Evolutionary conservation across 2,797 vertebrate species (phyloP), one percentile per base, ranked within the genome.

Genomic region (Helostoma temminkii): DNA sequence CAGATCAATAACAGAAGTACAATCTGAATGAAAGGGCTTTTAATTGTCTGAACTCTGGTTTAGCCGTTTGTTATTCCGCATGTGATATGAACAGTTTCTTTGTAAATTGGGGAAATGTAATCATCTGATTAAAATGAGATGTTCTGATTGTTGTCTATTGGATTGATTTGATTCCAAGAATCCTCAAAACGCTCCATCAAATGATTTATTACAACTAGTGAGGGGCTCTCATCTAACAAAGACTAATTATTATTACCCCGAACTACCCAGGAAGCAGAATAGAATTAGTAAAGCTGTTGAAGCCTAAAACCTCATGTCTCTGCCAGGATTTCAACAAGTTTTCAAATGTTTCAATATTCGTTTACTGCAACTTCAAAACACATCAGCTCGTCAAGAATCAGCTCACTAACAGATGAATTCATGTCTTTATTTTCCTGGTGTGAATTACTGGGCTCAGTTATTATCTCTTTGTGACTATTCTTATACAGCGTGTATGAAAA

Each of bases 41-140:
- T 19, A 18, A 42, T 25, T 4, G 5, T 25, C 47, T 48, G 4
- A 24, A 48, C 49, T 64, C 34, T 80, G 39, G 42, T 36, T 36
- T 46, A 66, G 53, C 46, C 18, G 9, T 68, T 32, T 68, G 63
- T 41, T 59, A 24, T 28, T 45, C 58, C 55, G 75, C 76, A 69
- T 74, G 77, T 64, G 34, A 64, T 41, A 46, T 19, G 60, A 79
- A 63, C 25, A 25, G 30, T 21, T 45, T 16, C 50, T 52, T 25
- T 58, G 62, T 65, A 57, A 39, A 57, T 16, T 6, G 19, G 12
- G 32, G n/a, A n/a, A n/a, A 4, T 57, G n/a, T 57, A 10, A 64
- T 15, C 16, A 2, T 61, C 39, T 74, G 21, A 79, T 74, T 74
- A 79, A 82, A 80, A 18, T 25, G n/a, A 57, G 4, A 68, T 62